Base-by-base conservation (phyloP, 2,888 invertebrate species). In the Tenthredo notha region DNA sequence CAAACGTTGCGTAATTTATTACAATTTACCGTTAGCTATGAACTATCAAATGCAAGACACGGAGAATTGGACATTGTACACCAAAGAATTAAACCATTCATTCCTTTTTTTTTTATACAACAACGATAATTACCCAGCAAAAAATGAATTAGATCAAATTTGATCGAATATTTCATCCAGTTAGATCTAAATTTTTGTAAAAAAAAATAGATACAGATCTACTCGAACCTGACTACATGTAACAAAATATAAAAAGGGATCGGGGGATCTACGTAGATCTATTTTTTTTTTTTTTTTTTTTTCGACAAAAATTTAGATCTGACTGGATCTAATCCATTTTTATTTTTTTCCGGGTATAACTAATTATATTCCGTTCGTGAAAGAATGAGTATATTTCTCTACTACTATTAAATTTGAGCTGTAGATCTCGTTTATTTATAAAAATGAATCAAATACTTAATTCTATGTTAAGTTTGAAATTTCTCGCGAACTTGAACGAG, bases 1-100 rank as follows among this genome's bases (percentile, higher is more conserved):
- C 74, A 74, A 25, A 25, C 43, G 74, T 74, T 74, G 37, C 43
- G 43, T 74, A 74, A 74, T 43, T 43, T 43, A 74, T 43, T 43
- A 21, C 21, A 25, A 74, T 74, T 74, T 1, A 43, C 40, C n/a
- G 74, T 18, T 74, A 43, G 74, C 10, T 18, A 74, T 21, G 10
- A 43, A 12, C 40, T 74, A 74, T 74, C 43, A 29, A 74, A 3
- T 21, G 40, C 43, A 2, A 21, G 43, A 43, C 21, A 74, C 43
- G 43, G 12, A 43, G 43, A 21, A 74, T 43, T 4, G 21, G 40
- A 2, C 43, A 43, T 43, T 40, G 37, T 25, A 40, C 3, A 29
- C 25, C 40, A 7, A 74, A 21, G 9, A 18, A 25, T 40, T 43
- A 4, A 25, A 43, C 18, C 15, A 37, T 25, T 61, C 1, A 21